Percentiles rank a stretch among this genome's conserved stretches.
These are phyloP conservation scores for Trochalopteron elliotii DNA, from an alignment of 2,113 vertebrate species.

Conservation along the genomic window DNA sequence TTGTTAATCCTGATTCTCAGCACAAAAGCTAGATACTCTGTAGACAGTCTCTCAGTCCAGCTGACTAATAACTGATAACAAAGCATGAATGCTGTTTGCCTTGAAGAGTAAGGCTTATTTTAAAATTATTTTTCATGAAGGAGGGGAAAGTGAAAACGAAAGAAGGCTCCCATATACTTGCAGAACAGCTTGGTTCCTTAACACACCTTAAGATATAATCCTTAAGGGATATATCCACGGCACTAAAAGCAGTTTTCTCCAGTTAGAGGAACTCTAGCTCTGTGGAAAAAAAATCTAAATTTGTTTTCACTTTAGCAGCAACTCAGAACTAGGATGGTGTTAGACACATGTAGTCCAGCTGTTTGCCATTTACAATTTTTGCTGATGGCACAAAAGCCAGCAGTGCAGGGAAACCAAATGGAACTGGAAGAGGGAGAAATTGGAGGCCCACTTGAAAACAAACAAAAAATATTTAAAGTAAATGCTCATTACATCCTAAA, in stretches of 20 bases:
- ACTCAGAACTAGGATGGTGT: background rate
- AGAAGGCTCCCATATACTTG: background rate
- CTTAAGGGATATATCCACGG: background rate
- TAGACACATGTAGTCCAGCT: slow-evolving; percentile 1
- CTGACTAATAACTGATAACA: background rate
- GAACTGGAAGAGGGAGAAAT: background rate
- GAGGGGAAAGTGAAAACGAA: background rate
- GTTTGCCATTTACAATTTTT: slow-evolving; percentile 5
- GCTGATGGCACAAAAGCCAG: background rate
- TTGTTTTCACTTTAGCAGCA: slow-evolving; percentile 15
- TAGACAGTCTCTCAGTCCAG: background rate
- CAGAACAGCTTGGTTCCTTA: background rate
- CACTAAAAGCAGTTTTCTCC: background rate
- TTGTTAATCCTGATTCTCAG: background rate
- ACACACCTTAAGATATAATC: background rate
- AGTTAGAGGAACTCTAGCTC: background rate
- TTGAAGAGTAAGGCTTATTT: background rate
- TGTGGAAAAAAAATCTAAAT: background rate
- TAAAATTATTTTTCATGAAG: background rate
- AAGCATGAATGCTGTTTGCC: background rate
- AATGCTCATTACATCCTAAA: background rate
- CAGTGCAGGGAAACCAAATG: background rate
- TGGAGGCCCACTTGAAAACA: background rate
- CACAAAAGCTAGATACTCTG: background rate
- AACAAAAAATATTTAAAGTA: background rate